These are phyloP conservation scores for Cyanoderma ruficeps DNA, from an alignment of 2,113 vertebrate species.

Conservation along the genomic window DNA sequence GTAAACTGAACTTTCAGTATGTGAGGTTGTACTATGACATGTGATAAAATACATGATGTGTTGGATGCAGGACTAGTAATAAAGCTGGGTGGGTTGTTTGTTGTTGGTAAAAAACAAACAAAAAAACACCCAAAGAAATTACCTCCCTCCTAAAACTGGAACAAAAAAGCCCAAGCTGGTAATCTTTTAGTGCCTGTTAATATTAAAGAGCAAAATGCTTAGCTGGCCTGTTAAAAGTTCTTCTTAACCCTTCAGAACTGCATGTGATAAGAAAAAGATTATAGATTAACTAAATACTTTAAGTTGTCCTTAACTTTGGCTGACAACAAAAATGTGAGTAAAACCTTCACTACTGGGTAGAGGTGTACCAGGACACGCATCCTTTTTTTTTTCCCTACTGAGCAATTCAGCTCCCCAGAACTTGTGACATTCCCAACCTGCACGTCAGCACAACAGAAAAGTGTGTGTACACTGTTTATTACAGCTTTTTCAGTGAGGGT, in stretches of 20 bases:
- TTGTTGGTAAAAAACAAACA: not conserved
- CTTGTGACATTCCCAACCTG: not conserved
- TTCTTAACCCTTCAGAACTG: not conserved
- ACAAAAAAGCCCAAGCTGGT: not conserved
- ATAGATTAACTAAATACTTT: conserved; percentile 40
- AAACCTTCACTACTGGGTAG: not conserved
- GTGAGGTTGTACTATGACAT: not conserved
- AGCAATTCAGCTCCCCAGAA: not conserved
- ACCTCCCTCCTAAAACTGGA: not conserved
- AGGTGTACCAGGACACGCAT: not conserved
- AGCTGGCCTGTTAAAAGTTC: not conserved
- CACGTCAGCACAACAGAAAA: not conserved
- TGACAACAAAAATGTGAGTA: not conserved
- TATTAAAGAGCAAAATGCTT: conserved; percentile 21
- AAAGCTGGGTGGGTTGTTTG: not conserved
- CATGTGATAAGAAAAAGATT: conserved; percentile 23
- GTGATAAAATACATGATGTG: not conserved
- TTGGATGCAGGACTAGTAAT: not conserved
- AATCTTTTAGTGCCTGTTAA: not conserved
- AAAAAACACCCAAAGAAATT: not conserved
- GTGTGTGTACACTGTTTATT: not conserved
- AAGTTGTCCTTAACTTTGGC: not conserved
- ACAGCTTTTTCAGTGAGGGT: not conserved
- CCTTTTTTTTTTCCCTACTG: not conserved
- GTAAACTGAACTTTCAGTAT: not conserved